phyloP scores from a whole-genome alignment of 2,797 vertebrate species.

The Scolopax bukidnonensis region DNA sequence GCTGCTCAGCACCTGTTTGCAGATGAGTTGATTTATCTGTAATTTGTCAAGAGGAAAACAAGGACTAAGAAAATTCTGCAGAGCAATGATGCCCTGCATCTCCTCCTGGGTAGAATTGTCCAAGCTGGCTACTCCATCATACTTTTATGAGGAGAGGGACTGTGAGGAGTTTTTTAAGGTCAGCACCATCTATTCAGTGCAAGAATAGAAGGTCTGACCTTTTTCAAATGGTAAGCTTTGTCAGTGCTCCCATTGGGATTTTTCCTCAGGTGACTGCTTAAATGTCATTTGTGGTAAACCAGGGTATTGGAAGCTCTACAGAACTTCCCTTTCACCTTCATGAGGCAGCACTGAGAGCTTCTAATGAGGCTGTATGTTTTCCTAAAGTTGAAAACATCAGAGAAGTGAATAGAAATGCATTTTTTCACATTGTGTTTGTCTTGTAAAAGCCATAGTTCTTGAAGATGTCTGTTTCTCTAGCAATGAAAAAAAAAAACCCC shows the following conservation, averaged over 20 bases:
- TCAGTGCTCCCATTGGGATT: slow-evolving; percentile 63
- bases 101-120: neutral
- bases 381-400: neutral
- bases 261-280: slow-evolving; percentile 63
- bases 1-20: neutral
- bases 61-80: neutral
- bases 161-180: slow-evolving; percentile 57
- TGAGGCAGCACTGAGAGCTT: neutral
- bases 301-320: neutral
- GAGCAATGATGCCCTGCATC: neutral
- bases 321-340: neutral
- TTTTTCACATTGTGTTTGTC: neutral
- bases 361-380: slow-evolving; percentile 7
- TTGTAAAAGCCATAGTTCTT: neutral
- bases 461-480: neutral
- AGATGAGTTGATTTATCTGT: neutral
- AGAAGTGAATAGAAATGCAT: neutral
- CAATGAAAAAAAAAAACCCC: neutral
- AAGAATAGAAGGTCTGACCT: slow-evolving; percentile 70
- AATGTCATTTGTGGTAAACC: slow-evolving; percentile 64
- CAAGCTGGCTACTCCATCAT: neutral
- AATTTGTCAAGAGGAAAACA: neutral
- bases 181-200: slow-evolving; percentile 52
- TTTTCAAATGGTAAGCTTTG: slow-evolving; percentile 65
- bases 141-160: neutral